phyloP scores from a whole-genome alignment of 2,113 vertebrate species.

The Phalacrocorax brasilianus region DNA sequence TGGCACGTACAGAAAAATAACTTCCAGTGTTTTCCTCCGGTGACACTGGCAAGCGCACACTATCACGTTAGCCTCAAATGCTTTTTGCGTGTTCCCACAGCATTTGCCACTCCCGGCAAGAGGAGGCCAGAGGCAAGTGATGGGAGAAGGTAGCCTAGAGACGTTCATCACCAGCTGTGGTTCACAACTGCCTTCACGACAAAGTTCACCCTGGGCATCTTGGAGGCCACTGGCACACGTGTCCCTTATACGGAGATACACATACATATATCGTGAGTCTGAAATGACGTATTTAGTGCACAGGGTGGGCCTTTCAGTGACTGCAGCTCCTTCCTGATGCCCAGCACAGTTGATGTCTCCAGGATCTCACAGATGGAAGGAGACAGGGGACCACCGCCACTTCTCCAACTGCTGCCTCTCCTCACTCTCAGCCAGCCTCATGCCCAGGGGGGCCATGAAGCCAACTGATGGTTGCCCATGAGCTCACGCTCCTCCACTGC shows the following conservation, averaged over 20 bases:
- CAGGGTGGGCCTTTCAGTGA: not conserved
- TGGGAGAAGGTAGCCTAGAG: not conserved
- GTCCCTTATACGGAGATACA: not conserved
- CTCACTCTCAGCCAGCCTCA: not conserved
- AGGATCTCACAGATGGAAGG: fast-evolving
- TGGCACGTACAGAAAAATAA: not conserved
- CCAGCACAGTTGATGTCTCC: fast-evolving
- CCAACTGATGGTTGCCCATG: not conserved
- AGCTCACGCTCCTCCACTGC: not conserved
- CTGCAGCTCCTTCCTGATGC: not conserved
- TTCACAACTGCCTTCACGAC: not conserved
- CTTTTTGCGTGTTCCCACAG: not conserved
- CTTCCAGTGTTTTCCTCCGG: not conserved
- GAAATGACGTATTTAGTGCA: not conserved
- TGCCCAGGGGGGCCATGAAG: not conserved
- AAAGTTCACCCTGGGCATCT: not conserved
- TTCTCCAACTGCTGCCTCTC: not conserved
- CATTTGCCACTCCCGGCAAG: not conserved
- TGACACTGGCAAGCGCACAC: not conserved
- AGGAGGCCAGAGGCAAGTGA: not conserved
- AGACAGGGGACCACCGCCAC: not conserved
- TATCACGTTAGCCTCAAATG: fast-evolving
- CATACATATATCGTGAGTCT: not conserved
- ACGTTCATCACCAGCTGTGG: fast-evolving
- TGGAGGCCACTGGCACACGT: not conserved